Evolutionary conservation across 2,113 vertebrate genomes (phyloP), one percentile per base, ranked within the genome.

Genomic region (Romanogobio albipinnatus): DNA sequence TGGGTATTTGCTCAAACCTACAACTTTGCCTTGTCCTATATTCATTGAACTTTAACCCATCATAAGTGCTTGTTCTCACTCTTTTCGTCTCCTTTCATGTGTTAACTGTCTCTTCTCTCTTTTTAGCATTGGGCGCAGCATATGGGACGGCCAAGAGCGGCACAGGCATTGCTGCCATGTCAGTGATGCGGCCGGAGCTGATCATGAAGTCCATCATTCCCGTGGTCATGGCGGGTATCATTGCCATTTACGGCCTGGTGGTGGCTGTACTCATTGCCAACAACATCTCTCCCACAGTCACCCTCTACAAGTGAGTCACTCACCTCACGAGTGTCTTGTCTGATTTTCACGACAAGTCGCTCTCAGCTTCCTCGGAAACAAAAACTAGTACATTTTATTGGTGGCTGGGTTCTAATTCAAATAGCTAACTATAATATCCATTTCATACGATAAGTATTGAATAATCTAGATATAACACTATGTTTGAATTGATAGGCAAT

Each of bases 201-300:
- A 99, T 99, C 94, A 99, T 99, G 98, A 99, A 98, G 94, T 99
- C 98, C 82, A 99, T 99, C 95, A 99, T 99, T 91, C 98, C 98
- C 0, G 98, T 99, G 86, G 98, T 99, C 93, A 99, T 99, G 98
- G 98, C 98, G 0, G 98, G 98, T 85, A 99, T 99, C 93, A 99
- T 99, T 76, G 97, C 98, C 84, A 99, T 99, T 93, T 99, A 99
- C 3, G 97, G 98, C 87, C 94, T 99, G 43, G 98, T 99, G 91
- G 98, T 99, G 93, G 98, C 98, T 1, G 98, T 99, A 86, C 97
- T 99, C 83, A 99, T 99, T 86, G 98, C 98, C 90, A 99, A 98
- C 85, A 96, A 96, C 88, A 95, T 99, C 87, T 95, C 93, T 9
- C 88, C 93, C 1, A 89, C 59, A 4, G 94, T 99, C 93, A 90